A percentile compares a stretch with the other conserved stretches of the same genome.
phyloP scores from a whole-genome alignment of 2,113 vertebrate species.

The Dascyllus trimaculatus region DNA sequence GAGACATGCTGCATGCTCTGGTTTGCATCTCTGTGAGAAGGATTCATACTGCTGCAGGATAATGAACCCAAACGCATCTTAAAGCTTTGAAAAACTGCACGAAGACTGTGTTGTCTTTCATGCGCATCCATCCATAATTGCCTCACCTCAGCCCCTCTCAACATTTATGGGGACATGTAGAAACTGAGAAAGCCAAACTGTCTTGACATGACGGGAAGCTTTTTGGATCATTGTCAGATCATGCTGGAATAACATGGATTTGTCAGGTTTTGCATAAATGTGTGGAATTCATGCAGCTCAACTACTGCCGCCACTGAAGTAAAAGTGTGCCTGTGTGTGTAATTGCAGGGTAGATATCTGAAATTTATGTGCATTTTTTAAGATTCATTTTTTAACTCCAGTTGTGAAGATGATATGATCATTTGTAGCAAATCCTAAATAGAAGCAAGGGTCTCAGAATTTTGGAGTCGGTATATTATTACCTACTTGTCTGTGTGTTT shows the following conservation, averaged over 20 bases:
- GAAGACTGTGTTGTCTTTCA: neutral
- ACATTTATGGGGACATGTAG: slow-evolving; percentile 4
- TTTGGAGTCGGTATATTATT: neutral
- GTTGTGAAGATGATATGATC: slow-evolving; percentile 1
- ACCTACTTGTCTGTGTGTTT: neutral
- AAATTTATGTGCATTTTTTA: neutral
- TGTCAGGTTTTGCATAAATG: neutral
- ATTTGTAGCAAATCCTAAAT: slow-evolving; percentile 3
- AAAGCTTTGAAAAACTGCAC: neutral
- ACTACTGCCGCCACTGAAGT: neutral
- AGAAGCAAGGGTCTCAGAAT: neutral
- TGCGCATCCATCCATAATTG: neutral
- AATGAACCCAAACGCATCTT: neutral
- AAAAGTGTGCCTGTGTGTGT: neutral
- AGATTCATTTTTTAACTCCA: neutral
- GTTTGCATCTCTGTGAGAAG: neutral
- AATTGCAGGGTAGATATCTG: neutral
- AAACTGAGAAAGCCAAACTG: neutral
- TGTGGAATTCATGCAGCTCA: neutral
- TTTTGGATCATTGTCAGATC: neutral
- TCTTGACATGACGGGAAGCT: neutral
- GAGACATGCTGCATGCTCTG: neutral
- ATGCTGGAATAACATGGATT: slow-evolving; percentile 4
- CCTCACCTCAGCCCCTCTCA: neutral
- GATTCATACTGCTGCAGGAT: slow-evolving; percentile 1